Evolutionary conservation across 2,888 invertebrate species (phyloP).

Genomic region (Branchellion lobata): DNA sequence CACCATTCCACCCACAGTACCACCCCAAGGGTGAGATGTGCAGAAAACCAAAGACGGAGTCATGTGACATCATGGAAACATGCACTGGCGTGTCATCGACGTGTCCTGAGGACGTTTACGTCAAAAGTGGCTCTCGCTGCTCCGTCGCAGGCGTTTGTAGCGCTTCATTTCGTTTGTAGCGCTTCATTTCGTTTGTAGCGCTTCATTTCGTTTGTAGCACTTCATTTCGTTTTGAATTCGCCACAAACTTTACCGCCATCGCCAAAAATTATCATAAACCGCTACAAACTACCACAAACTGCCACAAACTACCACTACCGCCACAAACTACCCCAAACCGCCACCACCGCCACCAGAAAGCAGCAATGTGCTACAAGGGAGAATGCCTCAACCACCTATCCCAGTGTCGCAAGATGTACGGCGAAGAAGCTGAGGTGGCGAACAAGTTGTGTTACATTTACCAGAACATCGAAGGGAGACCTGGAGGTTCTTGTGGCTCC

Average conservation of each 20-base stretch:
- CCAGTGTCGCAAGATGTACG: slow-evolving; percentile 4
- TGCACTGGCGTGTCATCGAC: slow-evolving; percentile 90
- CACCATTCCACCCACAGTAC: neutral
- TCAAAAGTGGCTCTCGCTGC: slow-evolving; percentile 73
- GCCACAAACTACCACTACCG: no score
- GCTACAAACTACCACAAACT: no score
- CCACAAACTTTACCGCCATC: no score
- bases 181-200: no score
- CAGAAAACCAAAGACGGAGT: neutral
- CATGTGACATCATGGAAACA: slow-evolving; percentile 68
- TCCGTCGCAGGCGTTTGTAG: neutral
- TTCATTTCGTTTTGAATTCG: no score
- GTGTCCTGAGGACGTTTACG: slow-evolving; percentile 85
- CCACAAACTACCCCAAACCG: no score
- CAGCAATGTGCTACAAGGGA: slow-evolving; percentile 18
- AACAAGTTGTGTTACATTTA: neutral
- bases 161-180: no score
- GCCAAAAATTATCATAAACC: no score
- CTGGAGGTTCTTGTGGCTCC: neutral
- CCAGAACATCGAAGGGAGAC: slow-evolving; percentile 9
- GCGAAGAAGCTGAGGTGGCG: neutral
- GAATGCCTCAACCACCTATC: neutral
- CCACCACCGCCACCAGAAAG: no score
- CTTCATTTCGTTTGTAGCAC: no score
- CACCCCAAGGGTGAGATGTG: neutral